These are phyloP conservation scores for Lochmaea capreae DNA, from an alignment of 2,888 invertebrate species.

Conservation along the genomic window DNA sequence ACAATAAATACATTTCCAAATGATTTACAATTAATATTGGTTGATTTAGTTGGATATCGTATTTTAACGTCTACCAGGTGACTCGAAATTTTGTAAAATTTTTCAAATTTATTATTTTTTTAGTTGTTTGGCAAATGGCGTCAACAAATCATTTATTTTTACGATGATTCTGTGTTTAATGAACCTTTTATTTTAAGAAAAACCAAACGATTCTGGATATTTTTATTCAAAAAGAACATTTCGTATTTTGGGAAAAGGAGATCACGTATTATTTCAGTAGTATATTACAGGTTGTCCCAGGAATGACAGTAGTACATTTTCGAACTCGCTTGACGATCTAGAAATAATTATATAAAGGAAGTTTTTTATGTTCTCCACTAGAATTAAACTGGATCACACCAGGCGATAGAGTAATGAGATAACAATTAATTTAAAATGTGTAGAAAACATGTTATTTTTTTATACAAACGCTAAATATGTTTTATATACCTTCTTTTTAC, in stretches of 20 bases:
- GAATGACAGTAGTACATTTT: no score
- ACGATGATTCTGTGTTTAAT: background rate
- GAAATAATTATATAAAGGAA: no score
- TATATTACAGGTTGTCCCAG: background rate
- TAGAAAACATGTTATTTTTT: no score
- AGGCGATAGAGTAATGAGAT: no score
- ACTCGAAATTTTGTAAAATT: slow-evolving; percentile 11
- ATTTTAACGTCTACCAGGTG: slow-evolving; percentile 4
- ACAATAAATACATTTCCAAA: slow-evolving; percentile 28
- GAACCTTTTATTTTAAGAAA: slow-evolving; percentile 9
- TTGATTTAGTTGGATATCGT: slow-evolving; percentile 2
- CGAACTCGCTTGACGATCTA: no score
- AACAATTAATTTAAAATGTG: no score
- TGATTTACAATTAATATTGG: slow-evolving; percentile 23
- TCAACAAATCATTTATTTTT: slow-evolving; percentile 16
- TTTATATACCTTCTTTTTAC: no score
- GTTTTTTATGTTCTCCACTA: no score
- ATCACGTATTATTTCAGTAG: background rate
- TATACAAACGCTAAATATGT: no score
- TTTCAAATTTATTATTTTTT: background rate
- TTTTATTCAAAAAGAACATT: slow-evolving; percentile 5
- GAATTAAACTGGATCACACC: no score
- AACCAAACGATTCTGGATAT: background rate
- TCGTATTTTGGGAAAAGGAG: background rate
- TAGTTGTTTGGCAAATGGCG: slow-evolving; percentile 1